These are phyloP conservation scores for Drosophila neotestacea DNA, from an alignment of 2,888 invertebrate species.

Conservation along the genomic window DNA sequence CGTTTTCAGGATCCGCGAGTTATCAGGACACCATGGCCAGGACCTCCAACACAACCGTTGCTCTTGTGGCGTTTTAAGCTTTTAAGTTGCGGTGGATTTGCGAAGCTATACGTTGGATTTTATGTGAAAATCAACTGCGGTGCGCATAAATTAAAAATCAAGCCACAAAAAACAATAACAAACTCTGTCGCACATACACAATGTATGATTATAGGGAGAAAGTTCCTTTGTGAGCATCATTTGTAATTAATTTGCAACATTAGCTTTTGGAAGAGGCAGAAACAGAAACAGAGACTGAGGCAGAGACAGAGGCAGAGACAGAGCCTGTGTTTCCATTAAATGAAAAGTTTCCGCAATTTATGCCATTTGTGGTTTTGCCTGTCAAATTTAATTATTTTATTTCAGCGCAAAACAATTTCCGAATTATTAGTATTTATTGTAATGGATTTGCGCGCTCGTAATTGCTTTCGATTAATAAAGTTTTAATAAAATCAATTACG, in stretches of 20 bases:
- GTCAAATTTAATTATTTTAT: conserved; percentile 75
- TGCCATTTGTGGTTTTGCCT: conserved; percentile 67
- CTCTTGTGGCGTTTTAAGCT: conserved; percentile 73
- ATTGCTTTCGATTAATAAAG: conserved; percentile 63
- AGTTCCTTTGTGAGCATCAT: conserved; percentile 58
- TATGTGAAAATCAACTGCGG: conserved; percentile 79
- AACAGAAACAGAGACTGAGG: too few relatives aligned
- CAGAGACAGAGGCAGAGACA: background rate
- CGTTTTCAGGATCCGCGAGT: conserved; percentile 17
- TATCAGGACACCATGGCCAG: conserved; percentile 14
- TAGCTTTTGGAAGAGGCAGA: conserved; percentile 46
- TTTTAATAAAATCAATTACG: conserved; percentile 66
- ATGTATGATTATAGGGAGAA: conserved; percentile 13
- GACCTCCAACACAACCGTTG: conserved; percentile 13
- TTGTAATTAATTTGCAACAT: conserved; percentile 79
- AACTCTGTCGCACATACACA: conserved; percentile 5
- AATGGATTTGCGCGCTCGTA: conserved; percentile 50
- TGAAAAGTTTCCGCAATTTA: conserved; percentile 57
- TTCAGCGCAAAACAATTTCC: conserved; percentile 56
- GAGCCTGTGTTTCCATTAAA: background rate
- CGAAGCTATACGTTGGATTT: conserved; percentile 69
- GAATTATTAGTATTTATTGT: conserved; percentile 61
- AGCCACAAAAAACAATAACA: conserved; percentile 41
- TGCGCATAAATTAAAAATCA: conserved; percentile 80
- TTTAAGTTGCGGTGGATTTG: conserved; percentile 78